Evolutionary conservation across 2,888 invertebrate species (phyloP), one percentile per base, ranked within the genome.

Genomic region (Cetonia aurata): DNA sequence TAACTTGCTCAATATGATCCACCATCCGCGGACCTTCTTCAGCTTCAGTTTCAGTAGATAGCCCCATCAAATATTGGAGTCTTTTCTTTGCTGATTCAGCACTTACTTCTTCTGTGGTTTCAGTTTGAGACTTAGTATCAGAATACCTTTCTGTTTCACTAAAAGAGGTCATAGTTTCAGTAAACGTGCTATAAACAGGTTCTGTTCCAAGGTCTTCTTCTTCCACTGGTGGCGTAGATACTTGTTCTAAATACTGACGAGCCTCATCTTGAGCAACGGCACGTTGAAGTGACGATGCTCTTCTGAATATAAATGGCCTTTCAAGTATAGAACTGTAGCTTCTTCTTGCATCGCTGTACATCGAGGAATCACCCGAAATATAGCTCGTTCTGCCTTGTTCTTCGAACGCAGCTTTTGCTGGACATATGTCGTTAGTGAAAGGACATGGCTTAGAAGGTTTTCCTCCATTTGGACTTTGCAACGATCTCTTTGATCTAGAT

Each of bases 41-140:
- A 10, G 37, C 78, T 55, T 74, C 76, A 15, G 44, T 70, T n/a
- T 48, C 70, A 6, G 50, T 41, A 10, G 75, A 71, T 33, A 80
- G 9, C 0, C 82, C 82, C 78, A 83, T 74, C n/a, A 83, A 73
- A 74, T 82, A 83, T 15, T 78, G 73, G 46, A 83, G 69, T 15
- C 72, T 69, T 19, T 73, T 19, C 9, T 72, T 13, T 42, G 66
- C 3, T 48, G 52, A 31, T 52, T 48, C 6, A 48, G 56, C 13
- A 59, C 37, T 46, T 1, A 37, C 10, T 37, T 37, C 37, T 10
- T 37, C 37, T 10, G 37, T 9, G 37, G 1, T 10, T 37, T 74
- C 69, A 6, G 69, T 74, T 67, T 71, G 69, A 10, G 70, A 69
- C 17, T 62, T 69, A 10, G 3, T 53, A 31, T 67, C 67, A n/a